Evolutionary conservation across 2,113 vertebrate genomes (phyloP).

Genomic region (Illadopsis cleaveri): DNA sequence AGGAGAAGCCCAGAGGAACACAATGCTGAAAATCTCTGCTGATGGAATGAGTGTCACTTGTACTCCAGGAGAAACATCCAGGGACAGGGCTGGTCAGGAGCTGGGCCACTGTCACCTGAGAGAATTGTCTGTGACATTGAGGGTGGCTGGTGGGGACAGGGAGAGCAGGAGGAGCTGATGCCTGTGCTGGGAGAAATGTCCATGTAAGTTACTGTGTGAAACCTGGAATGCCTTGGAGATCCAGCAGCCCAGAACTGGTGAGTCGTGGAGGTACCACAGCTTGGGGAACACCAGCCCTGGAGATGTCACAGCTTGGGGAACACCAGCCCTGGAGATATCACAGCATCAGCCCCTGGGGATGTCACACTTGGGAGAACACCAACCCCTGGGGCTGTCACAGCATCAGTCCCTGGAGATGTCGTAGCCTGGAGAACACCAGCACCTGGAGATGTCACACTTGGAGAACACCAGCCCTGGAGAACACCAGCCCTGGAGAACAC

Average conservation of each 20-base stretch:
- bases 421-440: too few relatives aligned
- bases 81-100: background rate
- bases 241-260: background rate
- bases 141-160: background rate
- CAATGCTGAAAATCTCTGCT: background rate
- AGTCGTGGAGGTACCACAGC: background rate
- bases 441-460: background rate
- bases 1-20: background rate
- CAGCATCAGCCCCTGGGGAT: background rate
- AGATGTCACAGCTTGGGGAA: background rate
- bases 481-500: too few relatives aligned
- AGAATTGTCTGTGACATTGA: background rate
- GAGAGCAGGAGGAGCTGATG: background rate
- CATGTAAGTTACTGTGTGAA: background rate
- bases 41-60: too few relatives aligned
- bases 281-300: fast-evolving
- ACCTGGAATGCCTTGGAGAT: background rate
- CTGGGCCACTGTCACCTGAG: too few relatives aligned
- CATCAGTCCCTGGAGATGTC: too few relatives aligned
- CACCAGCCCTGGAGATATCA: background rate
- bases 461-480: background rate
- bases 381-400: background rate
- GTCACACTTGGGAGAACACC: fast-evolving
- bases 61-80: background rate
- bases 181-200: background rate